phyloP scores from a whole-genome alignment of 2,888 invertebrate genomes.

The Hydriomena furcata region DNA sequence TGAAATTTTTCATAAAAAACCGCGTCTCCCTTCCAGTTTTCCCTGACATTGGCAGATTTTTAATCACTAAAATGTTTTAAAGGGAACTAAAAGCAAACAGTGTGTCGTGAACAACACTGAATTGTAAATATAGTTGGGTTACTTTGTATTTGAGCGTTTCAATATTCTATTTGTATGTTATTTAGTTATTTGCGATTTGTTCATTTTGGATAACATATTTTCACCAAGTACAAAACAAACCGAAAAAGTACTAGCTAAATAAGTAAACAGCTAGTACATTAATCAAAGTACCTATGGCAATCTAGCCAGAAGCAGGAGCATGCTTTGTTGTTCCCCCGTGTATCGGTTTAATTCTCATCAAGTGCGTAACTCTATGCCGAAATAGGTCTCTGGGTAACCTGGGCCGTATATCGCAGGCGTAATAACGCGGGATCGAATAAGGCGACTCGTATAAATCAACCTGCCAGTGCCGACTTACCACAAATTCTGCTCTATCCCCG shows the following conservation, averaged over 20 bases:
- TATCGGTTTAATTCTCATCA: constrained; percentile 36
- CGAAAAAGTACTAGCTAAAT: neutral
- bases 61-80: constrained; percentile 26
- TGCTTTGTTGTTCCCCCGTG: constrained; percentile 26
- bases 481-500: constrained; percentile 39
- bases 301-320: constrained; percentile 14
- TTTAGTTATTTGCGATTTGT: neutral
- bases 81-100: constrained; percentile 11
- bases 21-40: constrained; percentile 11
- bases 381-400: constrained; percentile 40
- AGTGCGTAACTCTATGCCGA: constrained; percentile 35
- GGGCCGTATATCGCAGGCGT: constrained; percentile 40
- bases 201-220: neutral
- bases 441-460: constrained; percentile 52
- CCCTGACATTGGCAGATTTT: constrained; percentile 30
- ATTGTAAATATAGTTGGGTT: constrained; percentile 1
- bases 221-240: too few species aligned
- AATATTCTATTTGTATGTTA: neutral
- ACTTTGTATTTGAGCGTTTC: neutral
- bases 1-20: constrained; percentile 29
- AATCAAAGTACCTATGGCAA: constrained; percentile 5
- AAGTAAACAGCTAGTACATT: neutral
- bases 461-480: constrained; percentile 44
- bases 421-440: constrained; percentile 49
- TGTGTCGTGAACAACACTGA: neutral